These are phyloP conservation scores for Melieria omissa DNA, from an alignment of 2,888 invertebrate genomes.

Conservation along the genomic window DNA sequence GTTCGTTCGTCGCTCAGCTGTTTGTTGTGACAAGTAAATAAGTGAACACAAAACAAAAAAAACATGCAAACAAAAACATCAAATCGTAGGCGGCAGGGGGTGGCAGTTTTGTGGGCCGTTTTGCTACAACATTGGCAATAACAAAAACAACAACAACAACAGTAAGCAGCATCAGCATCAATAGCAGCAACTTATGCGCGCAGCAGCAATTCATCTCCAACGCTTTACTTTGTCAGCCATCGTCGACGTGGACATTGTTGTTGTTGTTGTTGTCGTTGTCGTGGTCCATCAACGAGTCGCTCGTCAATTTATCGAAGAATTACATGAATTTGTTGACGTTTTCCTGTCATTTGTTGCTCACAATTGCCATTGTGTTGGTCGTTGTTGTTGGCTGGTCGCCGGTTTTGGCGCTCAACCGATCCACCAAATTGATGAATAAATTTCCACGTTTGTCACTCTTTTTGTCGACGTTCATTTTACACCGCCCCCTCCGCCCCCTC, in stretches of 20 bases:
- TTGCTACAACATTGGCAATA: too few relatives aligned
- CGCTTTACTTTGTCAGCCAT: neutral
- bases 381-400: constrained; percentile 20
- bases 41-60: too few relatives aligned
- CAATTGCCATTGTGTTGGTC: constrained; percentile 11
- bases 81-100: too few relatives aligned
- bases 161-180: too few relatives aligned
- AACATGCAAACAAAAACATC: too few relatives aligned
- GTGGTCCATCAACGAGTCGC: constrained; percentile 2
- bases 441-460: constrained; percentile 23
- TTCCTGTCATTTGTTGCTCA: constrained; percentile 22
- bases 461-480: neutral
- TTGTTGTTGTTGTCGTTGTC: neutral
- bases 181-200: too few relatives aligned
- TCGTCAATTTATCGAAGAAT: constrained; percentile 28
- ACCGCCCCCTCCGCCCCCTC: neutral
- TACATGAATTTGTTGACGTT: constrained; percentile 39
- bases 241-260: too few relatives aligned
- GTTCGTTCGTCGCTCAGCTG: neutral
- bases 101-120: too few relatives aligned
- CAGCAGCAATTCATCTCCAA: constrained; percentile 19
- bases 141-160: too few relatives aligned
- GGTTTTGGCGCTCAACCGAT: constrained; percentile 21
- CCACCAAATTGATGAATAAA: constrained; percentile 30
- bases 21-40: too few relatives aligned